Base-by-base conservation (phyloP, 2,888 invertebrate species). In the Pogonocherus hispidulus region DNA sequence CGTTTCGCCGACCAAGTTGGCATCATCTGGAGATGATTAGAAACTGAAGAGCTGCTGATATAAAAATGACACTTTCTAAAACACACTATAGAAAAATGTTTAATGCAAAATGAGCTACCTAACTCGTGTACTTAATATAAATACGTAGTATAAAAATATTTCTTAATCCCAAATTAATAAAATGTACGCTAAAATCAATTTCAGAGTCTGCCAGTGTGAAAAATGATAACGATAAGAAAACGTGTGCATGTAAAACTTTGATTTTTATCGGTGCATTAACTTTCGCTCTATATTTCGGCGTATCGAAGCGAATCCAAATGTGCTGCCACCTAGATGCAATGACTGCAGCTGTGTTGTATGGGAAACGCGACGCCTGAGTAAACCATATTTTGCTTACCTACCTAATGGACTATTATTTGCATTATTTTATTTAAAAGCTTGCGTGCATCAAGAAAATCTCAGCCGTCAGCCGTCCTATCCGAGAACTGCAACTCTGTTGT, bases 391-490 rank as follows among this genome's bases (percentile, higher is more conserved):
- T 44, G 63, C 63, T 63, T 63, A 55, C 55, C n/a, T 46, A 55
- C 47, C 63, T 55, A 63, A 63, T 63, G 37, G 63, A 37, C 63
- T 63, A 22, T 22, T 63, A 63, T 63, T 63, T 63, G 55, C 63
- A 63, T 63, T 63, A 63, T 55, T 63, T 55, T 63, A 55, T 55
- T 55, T 35, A 47, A 27, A 63, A 35, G 46, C 35, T 63, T 32
- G 63, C 63, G 63, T 63, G 63, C 22, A 47, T 18, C 16, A 22
- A 22, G 55, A 55, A 63, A 55, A 63, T 63, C 63, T 44, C 47
- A 23, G 41, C 20, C 44, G 23, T 46, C n/a, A n/a, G n/a, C n/a
- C 8, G 3, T 3, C n/a, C 41, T 41, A 41, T 46, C 35, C 27
- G 41, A 55, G 55, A 37, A 37, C 27, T 22, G 55, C 55, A 20